phyloP scores from a whole-genome alignment of 2,888 invertebrate genomes.

The Chaetogeoica ovagalla region DNA sequence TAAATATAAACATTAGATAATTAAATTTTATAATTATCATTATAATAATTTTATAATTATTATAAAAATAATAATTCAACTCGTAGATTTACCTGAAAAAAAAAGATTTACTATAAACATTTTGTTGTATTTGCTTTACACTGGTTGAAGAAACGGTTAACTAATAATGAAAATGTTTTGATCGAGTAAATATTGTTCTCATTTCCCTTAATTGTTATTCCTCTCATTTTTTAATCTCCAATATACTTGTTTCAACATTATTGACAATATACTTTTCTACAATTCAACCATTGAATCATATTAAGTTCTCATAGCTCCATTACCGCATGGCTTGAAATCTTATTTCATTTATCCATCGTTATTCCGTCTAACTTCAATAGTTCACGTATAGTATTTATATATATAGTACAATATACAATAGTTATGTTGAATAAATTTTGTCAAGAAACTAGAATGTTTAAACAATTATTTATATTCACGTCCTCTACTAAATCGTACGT shows the following conservation, averaged over 20 bases:
- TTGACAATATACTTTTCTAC: conserved; percentile 3
- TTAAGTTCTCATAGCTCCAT: too few species aligned
- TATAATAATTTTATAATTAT: too few species aligned
- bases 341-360: background rate
- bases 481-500: too few species aligned
- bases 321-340: background rate
- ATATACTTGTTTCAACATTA: background rate
- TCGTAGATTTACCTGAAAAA: background rate
- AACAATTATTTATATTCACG: too few species aligned
- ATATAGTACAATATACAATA: too few species aligned
- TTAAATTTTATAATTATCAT: too few species aligned
- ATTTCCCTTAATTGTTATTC: background rate
- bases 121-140: background rate
- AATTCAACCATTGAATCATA: background rate
- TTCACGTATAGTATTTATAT: background rate
- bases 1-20: too few species aligned
- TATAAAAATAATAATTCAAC: too few species aligned
- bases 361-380: background rate
- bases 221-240: background rate
- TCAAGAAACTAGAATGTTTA: too few species aligned
- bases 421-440: too few species aligned
- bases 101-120: background rate
- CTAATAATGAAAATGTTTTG: background rate
- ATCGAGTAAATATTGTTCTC: background rate
- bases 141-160: background rate